Evolutionary conservation across 2,888 invertebrate genomes (phyloP).

Genomic region (Julus scandinavius): DNA sequence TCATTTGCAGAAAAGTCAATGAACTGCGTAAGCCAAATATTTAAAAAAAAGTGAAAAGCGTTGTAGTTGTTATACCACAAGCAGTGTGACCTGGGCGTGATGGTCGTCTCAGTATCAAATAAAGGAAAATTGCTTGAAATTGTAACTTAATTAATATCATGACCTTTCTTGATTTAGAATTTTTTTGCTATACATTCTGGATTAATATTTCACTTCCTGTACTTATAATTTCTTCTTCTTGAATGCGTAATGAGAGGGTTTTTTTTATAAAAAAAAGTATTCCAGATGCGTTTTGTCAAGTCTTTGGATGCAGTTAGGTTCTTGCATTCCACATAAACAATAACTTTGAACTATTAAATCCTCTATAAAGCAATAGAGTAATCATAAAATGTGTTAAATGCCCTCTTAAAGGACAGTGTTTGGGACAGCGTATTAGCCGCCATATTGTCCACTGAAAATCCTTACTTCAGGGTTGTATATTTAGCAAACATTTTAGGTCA

Average conservation of each 20-base stretch:
- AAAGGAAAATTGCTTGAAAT: neutral
- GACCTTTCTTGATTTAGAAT: neutral
- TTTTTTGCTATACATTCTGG: neutral
- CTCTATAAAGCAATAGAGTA: neutral
- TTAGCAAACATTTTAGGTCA: neutral
- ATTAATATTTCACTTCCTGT: slow-evolving; percentile 13
- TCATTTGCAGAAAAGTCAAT: neutral
- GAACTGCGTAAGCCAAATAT: neutral
- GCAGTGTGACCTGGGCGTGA: neutral
- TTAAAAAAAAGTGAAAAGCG: neutral
- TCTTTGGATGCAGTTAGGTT: neutral
- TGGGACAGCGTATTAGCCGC: neutral
- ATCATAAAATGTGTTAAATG: neutral
- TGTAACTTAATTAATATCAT: neutral
- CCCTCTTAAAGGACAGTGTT: neutral
- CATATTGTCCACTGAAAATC: neutral
- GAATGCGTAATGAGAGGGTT: neutral
- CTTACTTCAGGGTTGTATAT: slow-evolving; percentile 26
- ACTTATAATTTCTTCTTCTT: neutral
- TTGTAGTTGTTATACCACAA: neutral
- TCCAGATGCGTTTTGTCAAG: neutral
- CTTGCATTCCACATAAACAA: neutral
- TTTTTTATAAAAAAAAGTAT: neutral
- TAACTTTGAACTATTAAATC: neutral
- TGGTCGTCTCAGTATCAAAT: neutral